A percentile compares a stretch with the other conserved stretches of the same genome.
These are phyloP conservation scores for Drosophila differens DNA, from an alignment of 2,888 invertebrate species.

Conservation along the genomic window DNA sequence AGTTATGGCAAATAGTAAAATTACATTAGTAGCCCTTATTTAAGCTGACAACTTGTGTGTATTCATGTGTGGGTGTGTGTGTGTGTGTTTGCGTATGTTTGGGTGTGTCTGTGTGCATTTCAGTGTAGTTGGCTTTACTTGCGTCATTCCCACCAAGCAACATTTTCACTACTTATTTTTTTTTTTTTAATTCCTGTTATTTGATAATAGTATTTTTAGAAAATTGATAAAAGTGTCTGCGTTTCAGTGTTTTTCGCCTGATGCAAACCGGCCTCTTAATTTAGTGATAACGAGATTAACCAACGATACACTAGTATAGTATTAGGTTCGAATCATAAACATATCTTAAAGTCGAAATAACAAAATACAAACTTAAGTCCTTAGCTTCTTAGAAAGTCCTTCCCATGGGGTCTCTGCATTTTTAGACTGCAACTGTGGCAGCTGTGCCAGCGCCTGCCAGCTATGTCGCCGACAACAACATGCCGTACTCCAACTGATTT, in stretches of 20 bases:
- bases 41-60: conserved; percentile 9
- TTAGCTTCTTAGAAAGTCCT: conserved; percentile 12
- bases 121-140: background rate
- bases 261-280: conserved; percentile 47
- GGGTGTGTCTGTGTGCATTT: background rate
- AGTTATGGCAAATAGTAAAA: conserved; percentile 18
- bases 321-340: conserved; percentile 22
- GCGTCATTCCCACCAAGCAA: conserved; percentile 2
- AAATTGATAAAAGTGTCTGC: conserved; percentile 34
- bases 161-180: conserved; percentile 8
- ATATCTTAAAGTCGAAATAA: conserved; percentile 10
- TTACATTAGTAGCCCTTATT: conserved; percentile 20
- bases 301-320: conserved; percentile 8
- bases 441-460: conserved; percentile 19
- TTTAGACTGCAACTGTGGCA: conserved; percentile 5
- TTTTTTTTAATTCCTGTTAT: conserved; percentile 22
- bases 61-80: background rate
- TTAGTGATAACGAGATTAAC: conserved; percentile 58
- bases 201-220: conserved; percentile 30
- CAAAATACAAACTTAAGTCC: conserved; percentile 6
- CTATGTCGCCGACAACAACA: conserved; percentile 56
- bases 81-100: conserved; percentile 1
- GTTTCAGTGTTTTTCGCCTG: conserved; percentile 5
- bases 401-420: background rate
- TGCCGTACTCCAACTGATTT: conserved; percentile 7